These are phyloP conservation scores for Onthophagus taurus DNA, from an alignment of 1,140 invertebrate genomes.

Conservation along the genomic window DNA sequence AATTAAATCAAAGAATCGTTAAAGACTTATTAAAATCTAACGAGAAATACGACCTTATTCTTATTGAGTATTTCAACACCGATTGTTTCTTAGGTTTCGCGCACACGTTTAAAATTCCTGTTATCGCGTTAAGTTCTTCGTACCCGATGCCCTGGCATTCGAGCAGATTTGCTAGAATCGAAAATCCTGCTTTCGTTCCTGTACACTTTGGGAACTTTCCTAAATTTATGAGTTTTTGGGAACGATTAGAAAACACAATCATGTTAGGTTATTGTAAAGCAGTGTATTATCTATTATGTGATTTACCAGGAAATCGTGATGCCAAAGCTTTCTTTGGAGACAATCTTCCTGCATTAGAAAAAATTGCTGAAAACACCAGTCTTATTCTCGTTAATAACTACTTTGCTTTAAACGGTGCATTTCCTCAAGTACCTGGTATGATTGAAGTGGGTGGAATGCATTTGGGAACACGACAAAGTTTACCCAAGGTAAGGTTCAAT, in stretches of 20 bases:
- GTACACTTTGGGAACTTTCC: background rate
- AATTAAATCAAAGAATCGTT: constrained; percentile 23
- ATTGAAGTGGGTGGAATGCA: constrained; percentile 60
- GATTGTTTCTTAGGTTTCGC: constrained; percentile 56
- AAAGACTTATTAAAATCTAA: constrained; percentile 40
- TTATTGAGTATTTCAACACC: constrained; percentile 58
- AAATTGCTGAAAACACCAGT: constrained; percentile 48
- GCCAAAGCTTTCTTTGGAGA: constrained; percentile 45
- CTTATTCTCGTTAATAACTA: constrained; percentile 57
- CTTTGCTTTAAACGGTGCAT: constrained; percentile 47
- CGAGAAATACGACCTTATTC: constrained; percentile 52
- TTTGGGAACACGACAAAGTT: constrained; percentile 28
- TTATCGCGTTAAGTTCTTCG: constrained; percentile 37
- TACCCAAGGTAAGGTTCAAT: constrained; percentile 48
- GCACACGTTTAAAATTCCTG: constrained; percentile 50
- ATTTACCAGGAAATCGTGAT: constrained; percentile 32
- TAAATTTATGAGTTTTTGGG: constrained; percentile 9
- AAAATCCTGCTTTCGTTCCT: constrained; percentile 8
- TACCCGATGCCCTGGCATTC: constrained; percentile 40
- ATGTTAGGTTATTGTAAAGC: constrained; percentile 35
- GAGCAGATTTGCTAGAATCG: background rate
- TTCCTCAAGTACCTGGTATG: constrained; percentile 48
- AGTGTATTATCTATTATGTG: constrained; percentile 25
- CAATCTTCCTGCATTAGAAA: constrained; percentile 47
- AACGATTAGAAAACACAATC: constrained; percentile 19